These are phyloP conservation scores for Aspidapion aeneum DNA, from an alignment of 2,888 invertebrate species.

Conservation along the genomic window DNA sequence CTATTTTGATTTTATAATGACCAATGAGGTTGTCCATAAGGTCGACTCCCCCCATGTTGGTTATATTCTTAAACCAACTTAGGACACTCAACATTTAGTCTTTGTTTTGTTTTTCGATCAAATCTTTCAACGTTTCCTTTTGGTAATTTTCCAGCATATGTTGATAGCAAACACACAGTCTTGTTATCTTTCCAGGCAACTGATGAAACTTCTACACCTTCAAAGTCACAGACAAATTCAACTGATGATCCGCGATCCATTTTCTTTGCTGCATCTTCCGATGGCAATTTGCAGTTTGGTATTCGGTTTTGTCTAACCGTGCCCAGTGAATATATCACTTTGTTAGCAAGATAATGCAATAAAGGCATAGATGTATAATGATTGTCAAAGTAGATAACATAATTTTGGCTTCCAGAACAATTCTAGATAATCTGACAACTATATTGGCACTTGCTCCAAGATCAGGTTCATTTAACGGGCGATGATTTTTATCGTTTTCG, in stretches of 20 bases:
- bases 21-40: constrained; percentile 32
- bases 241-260: constrained; percentile 6
- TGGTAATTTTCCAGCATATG: constrained; percentile 37
- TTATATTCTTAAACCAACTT: constrained; percentile 32
- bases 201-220: constrained; percentile 21
- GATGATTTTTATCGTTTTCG: constrained; percentile 12
- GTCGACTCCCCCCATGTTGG: constrained; percentile 33
- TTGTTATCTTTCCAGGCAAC: constrained; percentile 40
- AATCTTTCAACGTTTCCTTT: constrained; percentile 11
- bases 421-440: constrained; percentile 11
- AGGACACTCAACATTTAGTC: constrained; percentile 29
- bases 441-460: constrained; percentile 4
- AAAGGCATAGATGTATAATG: constrained; percentile 30
- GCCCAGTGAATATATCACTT: too few relatives aligned
- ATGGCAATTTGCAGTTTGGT: constrained; percentile 13
- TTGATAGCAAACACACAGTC: constrained; percentile 38
- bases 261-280: constrained; percentile 3
- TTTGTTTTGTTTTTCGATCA: constrained; percentile 24
- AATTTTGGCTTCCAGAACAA: constrained; percentile 17
- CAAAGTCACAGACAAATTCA: constrained; percentile 11
- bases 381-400: constrained; percentile 35
- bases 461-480: neutral
- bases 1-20: constrained; percentile 26
- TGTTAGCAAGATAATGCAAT: too few relatives aligned
- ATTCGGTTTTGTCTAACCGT: neutral